phyloP scores from a whole-genome alignment of 2,797 vertebrate species.

The Sebastes wilsoni region DNA sequence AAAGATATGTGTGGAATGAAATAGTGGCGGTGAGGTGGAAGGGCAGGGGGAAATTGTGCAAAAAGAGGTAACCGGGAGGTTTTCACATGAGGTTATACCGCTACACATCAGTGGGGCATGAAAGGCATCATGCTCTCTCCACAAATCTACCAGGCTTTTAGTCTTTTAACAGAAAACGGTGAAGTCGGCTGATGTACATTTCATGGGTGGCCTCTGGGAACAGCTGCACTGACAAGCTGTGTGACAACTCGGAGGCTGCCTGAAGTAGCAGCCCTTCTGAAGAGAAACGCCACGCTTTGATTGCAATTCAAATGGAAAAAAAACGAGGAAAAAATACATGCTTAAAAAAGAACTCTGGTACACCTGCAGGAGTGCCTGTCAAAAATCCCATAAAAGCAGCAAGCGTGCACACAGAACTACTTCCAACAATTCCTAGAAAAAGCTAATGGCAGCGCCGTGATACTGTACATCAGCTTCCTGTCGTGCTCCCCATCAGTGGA shows the following conservation, averaged over 20 bases:
- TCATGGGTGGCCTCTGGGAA: conserved; percentile 58
- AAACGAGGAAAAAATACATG: neutral
- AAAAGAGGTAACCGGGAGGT: neutral
- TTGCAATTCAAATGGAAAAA: conserved; percentile 43
- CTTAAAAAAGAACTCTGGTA: neutral
- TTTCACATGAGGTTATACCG: conserved; percentile 37
- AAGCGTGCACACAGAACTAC: conserved; percentile 6
- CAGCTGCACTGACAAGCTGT: conserved; percentile 45
- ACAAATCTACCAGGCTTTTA: conserved; percentile 57
- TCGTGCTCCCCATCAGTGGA: conserved; percentile 3
- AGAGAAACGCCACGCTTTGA: conserved; percentile 39
- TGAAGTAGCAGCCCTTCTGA: conserved; percentile 29
- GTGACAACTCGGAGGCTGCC: conserved; percentile 55
- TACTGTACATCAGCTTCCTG: conserved; percentile 34
- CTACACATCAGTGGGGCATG: conserved; percentile 28
- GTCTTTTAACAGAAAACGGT: conserved; percentile 28
- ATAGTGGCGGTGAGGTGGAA: neutral
- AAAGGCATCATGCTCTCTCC: conserved; percentile 40
- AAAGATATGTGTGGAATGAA: neutral
- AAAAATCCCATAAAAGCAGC: conserved; percentile 19
- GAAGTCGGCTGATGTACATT: conserved; percentile 53
- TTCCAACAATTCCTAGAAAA: conserved; percentile 27
- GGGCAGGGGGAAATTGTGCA: neutral
- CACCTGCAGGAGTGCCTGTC: conserved; percentile 55
- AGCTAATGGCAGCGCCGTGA: conserved; percentile 11